phyloP scores from a whole-genome alignment of 2,888 invertebrate genomes.

The Pristionchus maxplancki region DNA sequence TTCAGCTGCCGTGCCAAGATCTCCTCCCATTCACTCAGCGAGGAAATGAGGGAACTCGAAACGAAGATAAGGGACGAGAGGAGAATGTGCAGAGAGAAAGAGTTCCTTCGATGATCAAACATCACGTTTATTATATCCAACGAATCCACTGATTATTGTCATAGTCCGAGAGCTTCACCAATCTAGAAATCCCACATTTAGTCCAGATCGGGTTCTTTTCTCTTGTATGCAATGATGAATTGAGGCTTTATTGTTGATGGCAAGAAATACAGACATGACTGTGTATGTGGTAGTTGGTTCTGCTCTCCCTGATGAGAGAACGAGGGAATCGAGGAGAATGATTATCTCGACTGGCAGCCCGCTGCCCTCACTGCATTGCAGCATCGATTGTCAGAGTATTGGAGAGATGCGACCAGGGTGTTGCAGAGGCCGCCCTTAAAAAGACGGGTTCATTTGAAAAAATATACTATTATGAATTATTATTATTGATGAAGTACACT shows the following conservation, averaged over 20 bases:
- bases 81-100: conserved; percentile 46
- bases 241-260: not conserved
- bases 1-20: conserved; percentile 45
- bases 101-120: conserved; percentile 4
- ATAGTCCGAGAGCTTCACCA: not conserved
- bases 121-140: not conserved
- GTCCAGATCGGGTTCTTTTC: not conserved
- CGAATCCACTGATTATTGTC: not conserved
- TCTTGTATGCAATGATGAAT: not conserved
- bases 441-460: not conserved
- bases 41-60: conserved; percentile 48
- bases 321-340: not conserved
- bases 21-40: conserved; percentile 20
- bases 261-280: conserved; percentile 38
- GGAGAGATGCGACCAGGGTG: conserved; percentile 59
- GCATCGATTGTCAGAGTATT: conserved; percentile 63
- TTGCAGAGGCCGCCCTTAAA: conserved; percentile 54
- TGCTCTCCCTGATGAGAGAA: conserved; percentile 8
- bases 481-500: not conserved
- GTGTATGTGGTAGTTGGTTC: not conserved
- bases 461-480: too few relatives aligned
- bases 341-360: conserved; percentile 59
- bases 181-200: not conserved
- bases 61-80: conserved; percentile 40
- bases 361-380: conserved; percentile 63